Evolutionary conservation across 64 coral and sea anemone genomes (phyloP).

Genomic region (Platygyra sinensis): DNA sequence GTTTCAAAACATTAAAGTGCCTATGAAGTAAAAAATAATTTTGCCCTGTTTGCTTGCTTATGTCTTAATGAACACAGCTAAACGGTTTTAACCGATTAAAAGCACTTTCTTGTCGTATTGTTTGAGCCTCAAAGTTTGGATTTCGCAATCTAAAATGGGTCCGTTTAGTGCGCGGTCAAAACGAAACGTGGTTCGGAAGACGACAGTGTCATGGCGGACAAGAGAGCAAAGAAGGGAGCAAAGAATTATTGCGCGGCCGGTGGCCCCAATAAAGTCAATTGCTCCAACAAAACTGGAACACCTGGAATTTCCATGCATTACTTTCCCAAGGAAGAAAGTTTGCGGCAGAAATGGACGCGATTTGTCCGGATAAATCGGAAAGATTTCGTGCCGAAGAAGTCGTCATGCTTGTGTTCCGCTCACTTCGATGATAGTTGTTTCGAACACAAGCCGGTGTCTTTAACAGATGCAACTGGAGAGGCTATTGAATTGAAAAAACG

Average conservation of each 20-base stretch:
- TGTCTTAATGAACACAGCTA: slow-evolving; percentile 13
- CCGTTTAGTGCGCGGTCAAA: slow-evolving; percentile 60
- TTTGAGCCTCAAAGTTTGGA: slow-evolving; percentile 29
- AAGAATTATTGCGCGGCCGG: slow-evolving; percentile 73
- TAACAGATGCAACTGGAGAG: neutral
- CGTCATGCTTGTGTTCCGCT: neutral
- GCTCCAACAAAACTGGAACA: slow-evolving; percentile 47
- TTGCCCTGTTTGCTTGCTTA: slow-evolving; percentile 26
- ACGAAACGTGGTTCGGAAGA: slow-evolving; percentile 40
- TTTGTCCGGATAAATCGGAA: slow-evolving; percentile 65
- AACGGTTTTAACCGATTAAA: slow-evolving; percentile 6
- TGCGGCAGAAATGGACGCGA: slow-evolving; percentile 57
- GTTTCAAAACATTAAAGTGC: no score
- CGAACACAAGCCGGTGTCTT: neutral
- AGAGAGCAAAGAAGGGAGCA: slow-evolving; percentile 57
- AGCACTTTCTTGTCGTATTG: slow-evolving; percentile 10
- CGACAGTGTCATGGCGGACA: slow-evolving; percentile 33
- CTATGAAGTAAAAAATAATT: slow-evolving; percentile 20
- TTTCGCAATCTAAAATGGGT: slow-evolving; percentile 25
- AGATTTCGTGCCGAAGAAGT: slow-evolving; percentile 65
- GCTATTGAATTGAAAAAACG: slow-evolving; percentile 40
- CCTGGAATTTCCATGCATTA: no score
- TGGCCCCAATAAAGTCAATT: slow-evolving; percentile 50
- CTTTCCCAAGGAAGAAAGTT: slow-evolving; percentile 46
- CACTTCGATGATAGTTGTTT: no score